Percentiles rank a stretch among this genome's conserved stretches.
phyloP scores from a whole-genome alignment of 2,113 vertebrate genomes.

The Marmota monax region DNA sequence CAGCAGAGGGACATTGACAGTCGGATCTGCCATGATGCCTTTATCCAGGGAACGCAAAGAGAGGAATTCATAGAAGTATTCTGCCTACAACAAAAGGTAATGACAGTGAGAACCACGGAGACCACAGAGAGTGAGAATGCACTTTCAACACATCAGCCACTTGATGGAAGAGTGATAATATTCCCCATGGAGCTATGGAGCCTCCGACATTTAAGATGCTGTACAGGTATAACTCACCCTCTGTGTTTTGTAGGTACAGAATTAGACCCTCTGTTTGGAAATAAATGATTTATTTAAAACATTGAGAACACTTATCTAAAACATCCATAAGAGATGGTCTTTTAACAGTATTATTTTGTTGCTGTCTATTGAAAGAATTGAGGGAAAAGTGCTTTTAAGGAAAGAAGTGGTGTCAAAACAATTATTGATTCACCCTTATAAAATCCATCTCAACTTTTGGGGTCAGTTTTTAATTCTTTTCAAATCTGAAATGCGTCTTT shows the following conservation, averaged over 20 bases:
- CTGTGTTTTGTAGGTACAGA: neutral
- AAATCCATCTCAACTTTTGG: neutral
- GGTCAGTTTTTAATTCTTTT: slow-evolving; percentile 47
- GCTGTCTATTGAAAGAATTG: slow-evolving; percentile 13
- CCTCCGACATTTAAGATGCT: neutral
- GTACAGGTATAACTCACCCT: neutral
- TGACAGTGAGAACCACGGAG: slow-evolving; percentile 41
- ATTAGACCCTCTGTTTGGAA: neutral
- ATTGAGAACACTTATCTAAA: slow-evolving; percentile 9
- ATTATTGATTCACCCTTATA: neutral
- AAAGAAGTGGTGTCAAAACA: slow-evolving; percentile 42
- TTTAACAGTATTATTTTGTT: slow-evolving; percentile 32
- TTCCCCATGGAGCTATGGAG: neutral
- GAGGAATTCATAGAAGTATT: slow-evolving; percentile 96
- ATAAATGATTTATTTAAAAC: neutral
- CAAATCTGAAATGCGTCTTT: slow-evolving; percentile 21
- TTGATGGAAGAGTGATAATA: neutral
- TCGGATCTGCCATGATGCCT: slow-evolving; percentile 95
- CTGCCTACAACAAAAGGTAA: slow-evolving; percentile 88
- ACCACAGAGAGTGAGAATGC: slow-evolving; percentile 22
- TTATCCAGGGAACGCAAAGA: slow-evolving; percentile 94
- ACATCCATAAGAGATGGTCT: slow-evolving; percentile 1
- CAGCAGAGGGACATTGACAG: slow-evolving; percentile 92
- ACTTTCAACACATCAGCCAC: neutral
- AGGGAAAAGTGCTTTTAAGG: slow-evolving; percentile 10